phyloP scores from a whole-genome alignment of 2,113 vertebrate genomes.

The Takifugu flavidus region DNA sequence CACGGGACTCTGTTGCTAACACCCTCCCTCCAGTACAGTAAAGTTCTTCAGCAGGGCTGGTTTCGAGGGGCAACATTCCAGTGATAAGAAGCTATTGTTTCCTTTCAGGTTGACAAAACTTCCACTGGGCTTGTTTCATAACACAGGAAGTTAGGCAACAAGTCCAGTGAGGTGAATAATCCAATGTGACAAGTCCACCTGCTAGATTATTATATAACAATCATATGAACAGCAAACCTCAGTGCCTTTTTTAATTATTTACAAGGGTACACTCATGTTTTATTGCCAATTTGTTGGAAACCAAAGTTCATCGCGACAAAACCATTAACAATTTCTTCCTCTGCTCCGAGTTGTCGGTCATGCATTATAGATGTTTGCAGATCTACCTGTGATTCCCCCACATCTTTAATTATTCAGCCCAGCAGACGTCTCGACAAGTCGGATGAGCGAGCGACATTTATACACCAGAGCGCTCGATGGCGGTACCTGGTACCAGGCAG shows the following conservation, averaged over 20 bases:
- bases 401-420: conserved; percentile 64
- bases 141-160: conserved; percentile 55
- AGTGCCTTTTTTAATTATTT: not conserved
- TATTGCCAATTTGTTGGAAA: not conserved
- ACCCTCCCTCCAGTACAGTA: conserved; percentile 12
- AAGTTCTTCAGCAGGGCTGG: conserved; percentile 15
- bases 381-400: conserved; percentile 38
- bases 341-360: conserved; percentile 26
- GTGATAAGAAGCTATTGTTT: conserved; percentile 57
- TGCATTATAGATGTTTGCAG: conserved; percentile 54
- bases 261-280: not conserved
- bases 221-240: conserved; percentile 4
- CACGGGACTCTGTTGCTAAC: conserved; percentile 1
- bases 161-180: conserved; percentile 35
- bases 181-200: conserved; percentile 29
- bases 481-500: conserved; percentile 2
- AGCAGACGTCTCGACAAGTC: conserved; percentile 46
- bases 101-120: conserved; percentile 25
- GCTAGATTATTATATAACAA: conserved; percentile 15
- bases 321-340: conserved; percentile 2
- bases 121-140: conserved; percentile 45
- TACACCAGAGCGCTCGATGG: conserved; percentile 36
- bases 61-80: conserved; percentile 54
- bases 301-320: conserved; percentile 6
- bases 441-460: conserved; percentile 47